Evolutionary conservation across 2,113 vertebrate genomes (phyloP), one percentile per base, ranked within the genome.

Genomic region (Mus spicilegus): DNA sequence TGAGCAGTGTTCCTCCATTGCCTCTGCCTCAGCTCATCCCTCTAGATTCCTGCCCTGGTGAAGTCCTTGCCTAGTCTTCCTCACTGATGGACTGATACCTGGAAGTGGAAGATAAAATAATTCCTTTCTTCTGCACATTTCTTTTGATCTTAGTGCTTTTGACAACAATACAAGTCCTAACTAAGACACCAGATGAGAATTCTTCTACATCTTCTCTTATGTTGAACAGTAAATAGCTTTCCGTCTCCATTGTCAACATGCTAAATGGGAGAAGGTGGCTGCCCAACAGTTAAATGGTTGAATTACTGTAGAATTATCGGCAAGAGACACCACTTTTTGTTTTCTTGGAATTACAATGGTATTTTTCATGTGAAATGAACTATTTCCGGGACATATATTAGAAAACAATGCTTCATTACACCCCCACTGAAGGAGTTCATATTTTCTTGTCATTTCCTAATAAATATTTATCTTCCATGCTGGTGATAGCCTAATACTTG

Each of bases 391-490:
- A 30, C 0, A 75, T 87, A 63, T 10, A 30, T 42, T 88, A 87
- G 51, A 92, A 85, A 49, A 42, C 54, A 76, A 61, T 84, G 58
- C 19, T 73, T 92, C 51, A 78, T 49, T 51, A 1, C 73, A 17
- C 22, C 54, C 7, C 10, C 1, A 17, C 24, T 87, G 28, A 26
- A 86, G 65, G 78, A 16, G 56, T 75, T 67, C 7, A 30, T 75
- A 42, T 91, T 89, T 98, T 95, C 8, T 51, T 28, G 3, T 87
- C 73, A 51, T 94, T 96, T 78, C 75, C 39, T 95, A 81, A 89
- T 82, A 89, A 94, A 36, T 87, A 33, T 5, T 87, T 93, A 2
- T 84, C 20, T 67, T 87, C 69, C 46, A 58, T 85, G 54, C 67
- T 84, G 73, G 51, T 81, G 36, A 19, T 95, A 0, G 30, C 13